Conservation (phyloP, 2,888 invertebrate species). For the Cephus sareptanus region DNA sequence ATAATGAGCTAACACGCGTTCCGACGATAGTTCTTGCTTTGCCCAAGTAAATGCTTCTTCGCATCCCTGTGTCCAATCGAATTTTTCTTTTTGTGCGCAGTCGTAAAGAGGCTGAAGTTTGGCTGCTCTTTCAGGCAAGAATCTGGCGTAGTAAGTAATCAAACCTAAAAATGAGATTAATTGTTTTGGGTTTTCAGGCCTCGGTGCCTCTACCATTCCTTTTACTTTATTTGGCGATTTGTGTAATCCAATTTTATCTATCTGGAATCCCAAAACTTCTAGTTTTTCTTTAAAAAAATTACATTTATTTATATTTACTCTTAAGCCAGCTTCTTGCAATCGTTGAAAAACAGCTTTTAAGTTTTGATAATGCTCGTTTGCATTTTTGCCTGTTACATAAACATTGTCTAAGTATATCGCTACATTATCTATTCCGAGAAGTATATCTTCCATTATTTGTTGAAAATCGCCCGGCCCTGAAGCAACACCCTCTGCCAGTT, state of each 20-base stretch:
- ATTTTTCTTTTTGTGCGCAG: constrained; percentile 31
- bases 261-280: constrained; percentile 38
- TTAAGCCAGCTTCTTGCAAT: constrained; percentile 13
- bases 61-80: constrained; percentile 41
- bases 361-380: constrained; percentile 15
- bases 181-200: constrained; percentile 31
- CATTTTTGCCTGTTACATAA: constrained; percentile 13
- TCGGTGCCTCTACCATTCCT: constrained; percentile 34
- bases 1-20: constrained; percentile 30
- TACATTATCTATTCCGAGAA: constrained; percentile 14
- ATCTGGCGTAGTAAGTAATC: constrained; percentile 52
- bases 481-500: constrained; percentile 13
- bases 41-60: constrained; percentile 39
- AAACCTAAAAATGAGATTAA: constrained; percentile 42
- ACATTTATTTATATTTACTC: constrained; percentile 35
- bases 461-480: constrained; percentile 16
- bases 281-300: constrained; percentile 34
- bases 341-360: constrained; percentile 11
- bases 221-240: constrained; percentile 33
- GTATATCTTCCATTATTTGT: constrained; percentile 18
- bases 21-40: constrained; percentile 30
- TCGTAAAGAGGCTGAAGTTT: constrained; percentile 41
- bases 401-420: constrained; percentile 20
- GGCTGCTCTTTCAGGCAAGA: constrained; percentile 41
- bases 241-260: constrained; percentile 37